These are phyloP conservation scores for Taeniopygia guttata DNA, from an alignment of 2,797 vertebrate species.

Conservation along the genomic window DNA sequence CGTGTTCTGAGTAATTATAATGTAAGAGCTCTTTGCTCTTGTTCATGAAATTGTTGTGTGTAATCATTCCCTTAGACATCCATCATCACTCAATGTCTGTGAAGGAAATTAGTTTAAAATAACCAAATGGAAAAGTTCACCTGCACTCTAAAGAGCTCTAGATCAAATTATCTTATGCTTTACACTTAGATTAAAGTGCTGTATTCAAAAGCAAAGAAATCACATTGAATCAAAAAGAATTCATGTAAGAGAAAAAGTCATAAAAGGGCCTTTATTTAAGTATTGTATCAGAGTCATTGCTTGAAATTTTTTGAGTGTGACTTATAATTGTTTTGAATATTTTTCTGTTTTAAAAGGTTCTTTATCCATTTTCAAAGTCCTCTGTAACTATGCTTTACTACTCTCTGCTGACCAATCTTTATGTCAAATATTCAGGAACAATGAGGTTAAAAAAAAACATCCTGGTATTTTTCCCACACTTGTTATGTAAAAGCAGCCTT, in stretches of 20 bases:
- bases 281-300: background rate
- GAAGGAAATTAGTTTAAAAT: conserved; percentile 35
- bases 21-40: background rate
- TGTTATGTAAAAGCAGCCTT: background rate
- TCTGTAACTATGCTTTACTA: background rate
- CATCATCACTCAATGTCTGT: background rate
- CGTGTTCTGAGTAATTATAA: background rate
- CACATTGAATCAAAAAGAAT: background rate
- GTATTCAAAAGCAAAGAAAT: background rate
- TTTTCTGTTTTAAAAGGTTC: background rate
- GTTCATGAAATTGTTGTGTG: background rate
- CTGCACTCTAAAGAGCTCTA: background rate
- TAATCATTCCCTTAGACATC: background rate
- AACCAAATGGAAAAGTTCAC: background rate
- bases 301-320: background rate
- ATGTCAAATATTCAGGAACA: background rate
- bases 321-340: background rate
- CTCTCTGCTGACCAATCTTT: background rate
- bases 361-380: background rate
- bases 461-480: background rate
- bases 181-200: background rate
- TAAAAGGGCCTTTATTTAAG: background rate
- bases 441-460: background rate
- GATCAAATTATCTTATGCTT: conserved; percentile 17
- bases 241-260: background rate